These are phyloP conservation scores for Anastrepha obliqua DNA, from an alignment of 1,140 invertebrate species.

Conservation along the genomic window DNA sequence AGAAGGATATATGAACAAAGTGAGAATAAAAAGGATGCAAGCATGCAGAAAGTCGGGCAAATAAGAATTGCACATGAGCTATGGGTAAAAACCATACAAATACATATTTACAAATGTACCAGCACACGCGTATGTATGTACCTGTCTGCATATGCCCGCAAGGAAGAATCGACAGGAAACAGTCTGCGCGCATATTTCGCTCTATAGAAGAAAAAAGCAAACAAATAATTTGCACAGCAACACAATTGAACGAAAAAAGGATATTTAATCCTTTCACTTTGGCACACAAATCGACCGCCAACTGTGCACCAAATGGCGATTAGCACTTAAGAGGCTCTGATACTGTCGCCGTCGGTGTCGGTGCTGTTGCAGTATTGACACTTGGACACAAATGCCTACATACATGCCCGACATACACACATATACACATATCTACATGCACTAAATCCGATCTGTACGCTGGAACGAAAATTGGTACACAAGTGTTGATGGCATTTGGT, in stretches of 20 bases:
- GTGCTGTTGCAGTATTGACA: background rate
- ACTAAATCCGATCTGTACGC: too few species aligned
- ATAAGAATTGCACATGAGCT: background rate
- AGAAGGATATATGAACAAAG: background rate
- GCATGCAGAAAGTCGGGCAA: background rate
- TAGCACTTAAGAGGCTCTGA: constrained; percentile 38
- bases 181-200: background rate
- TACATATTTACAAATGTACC: too few species aligned
- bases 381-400: background rate
- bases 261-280: constrained; percentile 40
- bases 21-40: background rate
- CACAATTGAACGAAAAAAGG: background rate
- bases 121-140: background rate
- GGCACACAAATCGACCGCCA: constrained; percentile 26
- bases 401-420: background rate
- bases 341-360: background rate
- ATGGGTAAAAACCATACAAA: background rate
- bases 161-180: constrained; percentile 6
- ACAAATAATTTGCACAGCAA: constrained; percentile 3
- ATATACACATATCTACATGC: too few species aligned
- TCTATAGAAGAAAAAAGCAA: background rate
- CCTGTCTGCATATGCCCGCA: background rate
- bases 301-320: constrained; percentile 41
- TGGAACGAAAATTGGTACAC: background rate
- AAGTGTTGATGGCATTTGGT: constrained; percentile 45